These are phyloP conservation scores for Phymastichus coffea DNA, from an alignment of 1,140 invertebrate species.

Conservation along the genomic window DNA sequence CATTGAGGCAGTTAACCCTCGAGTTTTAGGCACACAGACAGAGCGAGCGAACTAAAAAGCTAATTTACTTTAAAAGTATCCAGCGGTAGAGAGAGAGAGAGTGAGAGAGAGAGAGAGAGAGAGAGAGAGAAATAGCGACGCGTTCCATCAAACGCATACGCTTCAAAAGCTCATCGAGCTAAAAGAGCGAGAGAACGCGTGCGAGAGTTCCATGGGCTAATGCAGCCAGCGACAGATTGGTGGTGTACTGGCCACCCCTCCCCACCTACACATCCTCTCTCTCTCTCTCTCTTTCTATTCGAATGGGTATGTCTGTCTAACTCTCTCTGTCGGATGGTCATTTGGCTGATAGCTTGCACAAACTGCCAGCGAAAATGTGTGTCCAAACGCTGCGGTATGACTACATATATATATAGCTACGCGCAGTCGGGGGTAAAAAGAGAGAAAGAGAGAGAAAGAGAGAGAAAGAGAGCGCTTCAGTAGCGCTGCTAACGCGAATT, in stretches of 20 bases:
- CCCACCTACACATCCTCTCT: neutral
- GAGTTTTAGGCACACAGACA: neutral
- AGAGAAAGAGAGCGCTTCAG: constrained; percentile 29
- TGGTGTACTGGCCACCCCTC: neutral
- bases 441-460: constrained; percentile 8
- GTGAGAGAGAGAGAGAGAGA: constrained; percentile 10
- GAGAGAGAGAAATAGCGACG: neutral
- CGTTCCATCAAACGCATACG: constrained; percentile 47
- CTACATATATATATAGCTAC: too few species aligned
- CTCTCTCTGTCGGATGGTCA: constrained; percentile 39
- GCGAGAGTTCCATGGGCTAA: constrained; percentile 50
- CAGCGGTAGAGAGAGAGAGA: constrained; percentile 23
- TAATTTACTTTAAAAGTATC: constrained; percentile 60
- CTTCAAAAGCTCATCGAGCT: constrained; percentile 41
- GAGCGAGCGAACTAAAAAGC: constrained; percentile 56
- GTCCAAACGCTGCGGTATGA: constrained; percentile 46
- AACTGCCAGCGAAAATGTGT: constrained; percentile 46
- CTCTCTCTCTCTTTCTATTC: constrained; percentile 25
- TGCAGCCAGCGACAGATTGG: constrained; percentile 57
- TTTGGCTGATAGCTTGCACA: constrained; percentile 52
- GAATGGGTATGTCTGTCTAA: constrained; percentile 5
- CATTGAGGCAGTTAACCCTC: constrained; percentile 49
- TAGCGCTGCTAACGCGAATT: neutral
- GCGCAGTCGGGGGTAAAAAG: constrained; percentile 25
- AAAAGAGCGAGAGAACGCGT: neutral